Evolutionary conservation across 2,113 vertebrate species (phyloP).

Genomic region (Suricata suricatta): DNA sequence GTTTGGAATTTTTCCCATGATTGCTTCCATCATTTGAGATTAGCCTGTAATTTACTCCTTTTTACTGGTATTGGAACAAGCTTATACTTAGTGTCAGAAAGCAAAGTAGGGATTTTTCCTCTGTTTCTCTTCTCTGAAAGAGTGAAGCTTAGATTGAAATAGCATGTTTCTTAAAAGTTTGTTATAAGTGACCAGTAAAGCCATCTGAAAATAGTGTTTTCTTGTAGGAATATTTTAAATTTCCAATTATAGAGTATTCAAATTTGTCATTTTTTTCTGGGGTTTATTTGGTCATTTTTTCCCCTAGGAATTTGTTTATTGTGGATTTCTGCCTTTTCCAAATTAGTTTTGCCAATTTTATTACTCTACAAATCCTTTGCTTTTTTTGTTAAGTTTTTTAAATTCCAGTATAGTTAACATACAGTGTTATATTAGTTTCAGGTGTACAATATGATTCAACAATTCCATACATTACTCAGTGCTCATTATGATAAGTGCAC

Average conservation of each 20-base stretch:
- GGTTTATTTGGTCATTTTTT: background rate
- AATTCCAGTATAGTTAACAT: background rate
- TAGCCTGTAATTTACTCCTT: background rate
- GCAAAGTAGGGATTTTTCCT: background rate
- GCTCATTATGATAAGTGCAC: background rate
- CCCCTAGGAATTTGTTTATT: background rate
- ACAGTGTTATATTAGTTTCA: background rate
- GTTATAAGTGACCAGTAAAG: background rate
- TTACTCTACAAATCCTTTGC: background rate
- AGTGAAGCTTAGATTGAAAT: background rate
- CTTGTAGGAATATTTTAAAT: background rate
- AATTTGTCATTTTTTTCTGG: background rate
- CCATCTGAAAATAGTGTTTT: background rate
- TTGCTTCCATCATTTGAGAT: background rate
- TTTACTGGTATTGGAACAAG: background rate
- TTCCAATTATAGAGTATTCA: background rate
- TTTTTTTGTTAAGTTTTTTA: background rate
- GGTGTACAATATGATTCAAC: background rate
- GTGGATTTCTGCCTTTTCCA: conserved; percentile 21
- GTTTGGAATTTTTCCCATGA: background rate
- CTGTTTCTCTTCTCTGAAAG: background rate
- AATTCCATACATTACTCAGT: background rate
- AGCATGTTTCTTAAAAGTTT: background rate
- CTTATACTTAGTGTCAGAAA: background rate
- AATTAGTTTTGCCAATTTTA: background rate